Conservation (phyloP, 2,888 invertebrate genomes). For the Eueremaeus valkanovi region DNA sequence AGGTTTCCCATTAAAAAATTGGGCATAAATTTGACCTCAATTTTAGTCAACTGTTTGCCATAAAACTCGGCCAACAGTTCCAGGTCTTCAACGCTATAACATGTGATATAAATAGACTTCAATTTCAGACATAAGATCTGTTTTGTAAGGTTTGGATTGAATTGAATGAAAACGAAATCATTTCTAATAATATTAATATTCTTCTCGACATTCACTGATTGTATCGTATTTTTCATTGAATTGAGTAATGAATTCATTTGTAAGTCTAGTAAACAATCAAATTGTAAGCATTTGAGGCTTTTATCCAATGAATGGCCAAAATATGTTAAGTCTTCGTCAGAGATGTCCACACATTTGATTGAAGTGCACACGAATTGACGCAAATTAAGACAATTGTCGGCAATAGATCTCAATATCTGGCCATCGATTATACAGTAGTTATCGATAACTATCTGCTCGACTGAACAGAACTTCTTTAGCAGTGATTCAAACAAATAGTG, state of each 20-base stretch:
- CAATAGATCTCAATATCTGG: not conserved
- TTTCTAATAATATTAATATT: not conserved
- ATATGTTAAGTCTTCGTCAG: not conserved
- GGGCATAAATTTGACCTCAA: slow-evolving; percentile 5
- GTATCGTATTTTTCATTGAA: not conserved
- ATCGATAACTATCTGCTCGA: not conserved
- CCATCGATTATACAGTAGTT: slow-evolving; percentile 28
- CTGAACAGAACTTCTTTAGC: not conserved
- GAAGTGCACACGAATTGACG: not conserved
- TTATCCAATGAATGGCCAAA: not conserved
- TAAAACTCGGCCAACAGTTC: not conserved
- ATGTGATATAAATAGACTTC: not conserved
- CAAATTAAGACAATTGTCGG: not conserved
- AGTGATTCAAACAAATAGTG: not conserved
- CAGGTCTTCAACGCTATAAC: slow-evolving; percentile 7
- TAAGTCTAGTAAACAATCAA: not conserved
- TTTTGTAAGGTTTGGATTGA: not conserved
- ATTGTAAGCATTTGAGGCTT: not conserved
- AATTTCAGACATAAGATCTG: not conserved
- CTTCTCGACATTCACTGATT: not conserved
- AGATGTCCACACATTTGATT: not conserved
- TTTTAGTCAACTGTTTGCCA: not conserved
- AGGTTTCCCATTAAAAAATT: slow-evolving; percentile 3
- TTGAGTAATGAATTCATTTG: not conserved
- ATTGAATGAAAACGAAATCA: not conserved